A percentile compares a stretch with the other conserved stretches of the same genome.
phyloP scores from a whole-genome alignment of 2,888 invertebrate species.

The Parthenolecanium corni region DNA sequence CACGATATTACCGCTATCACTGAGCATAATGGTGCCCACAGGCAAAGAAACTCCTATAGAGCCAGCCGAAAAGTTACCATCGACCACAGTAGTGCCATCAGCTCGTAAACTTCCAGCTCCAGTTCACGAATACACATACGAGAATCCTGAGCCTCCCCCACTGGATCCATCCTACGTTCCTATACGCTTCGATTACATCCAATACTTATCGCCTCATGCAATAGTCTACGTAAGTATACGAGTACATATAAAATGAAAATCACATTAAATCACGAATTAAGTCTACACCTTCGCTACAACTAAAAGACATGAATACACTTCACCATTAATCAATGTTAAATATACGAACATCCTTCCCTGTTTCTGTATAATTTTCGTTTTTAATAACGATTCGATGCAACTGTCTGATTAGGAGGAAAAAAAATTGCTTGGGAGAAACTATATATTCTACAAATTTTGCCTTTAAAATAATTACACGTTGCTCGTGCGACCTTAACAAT shows the following conservation, averaged over 20 bases:
- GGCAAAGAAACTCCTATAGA: slow-evolving; percentile 35
- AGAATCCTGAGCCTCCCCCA: slow-evolving; percentile 35
- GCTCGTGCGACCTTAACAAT: not conserved
- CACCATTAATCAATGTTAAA: not conserved
- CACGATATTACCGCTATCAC: slow-evolving; percentile 13
- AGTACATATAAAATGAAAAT: not conserved
- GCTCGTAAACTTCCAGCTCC: slow-evolving; percentile 32
- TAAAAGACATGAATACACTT: not conserved
- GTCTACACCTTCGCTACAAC: not conserved
- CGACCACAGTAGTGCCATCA: slow-evolving; percentile 13
- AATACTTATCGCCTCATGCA: slow-evolving; percentile 32
- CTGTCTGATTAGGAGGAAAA: too few relatives aligned
- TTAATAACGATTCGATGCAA: too few relatives aligned
- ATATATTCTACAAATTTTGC: not conserved
- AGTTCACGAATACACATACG: slow-evolving; percentile 34
- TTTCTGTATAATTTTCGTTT: too few relatives aligned
- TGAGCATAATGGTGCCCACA: slow-evolving; percentile 34
- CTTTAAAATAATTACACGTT: not conserved
- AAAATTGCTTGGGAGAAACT: too few relatives aligned
- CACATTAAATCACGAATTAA: not conserved
- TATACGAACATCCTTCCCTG: not conserved
- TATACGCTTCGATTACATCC: slow-evolving; percentile 33
- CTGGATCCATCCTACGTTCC: slow-evolving; percentile 35
- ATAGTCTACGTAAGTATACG: slow-evolving; percentile 33
- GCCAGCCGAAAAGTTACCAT: slow-evolving; percentile 35